Evolutionary conservation across 2,888 invertebrate species (phyloP).

Genomic region (Thereva nobilitata): DNA sequence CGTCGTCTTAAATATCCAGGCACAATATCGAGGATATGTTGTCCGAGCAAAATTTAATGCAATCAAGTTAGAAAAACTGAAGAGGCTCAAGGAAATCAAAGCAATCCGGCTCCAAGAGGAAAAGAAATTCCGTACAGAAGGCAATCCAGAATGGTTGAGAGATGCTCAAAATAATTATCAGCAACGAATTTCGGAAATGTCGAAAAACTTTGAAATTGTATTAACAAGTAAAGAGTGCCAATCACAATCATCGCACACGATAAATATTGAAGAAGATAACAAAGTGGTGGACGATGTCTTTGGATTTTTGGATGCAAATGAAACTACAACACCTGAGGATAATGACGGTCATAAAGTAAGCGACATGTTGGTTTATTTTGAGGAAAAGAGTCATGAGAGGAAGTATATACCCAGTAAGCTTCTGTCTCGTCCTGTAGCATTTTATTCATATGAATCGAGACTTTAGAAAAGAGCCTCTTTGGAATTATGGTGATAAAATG

Average conservation of each 20-base stretch:
- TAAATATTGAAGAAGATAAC: conserved; percentile 61
- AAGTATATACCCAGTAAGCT: conserved; percentile 55
- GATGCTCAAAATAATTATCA: conserved; percentile 73
- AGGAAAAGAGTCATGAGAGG: conserved; percentile 52
- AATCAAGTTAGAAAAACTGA: conserved; percentile 50
- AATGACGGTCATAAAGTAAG: conserved; percentile 52
- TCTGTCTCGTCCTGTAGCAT: conserved; percentile 54
- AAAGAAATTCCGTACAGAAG: conserved; percentile 65
- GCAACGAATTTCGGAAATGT: conserved; percentile 68
- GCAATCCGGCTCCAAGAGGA: conserved; percentile 60
- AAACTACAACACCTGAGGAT: conserved; percentile 54
- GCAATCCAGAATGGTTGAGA: conserved; percentile 67
- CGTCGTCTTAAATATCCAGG: conserved; percentile 72
- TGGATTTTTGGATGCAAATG: conserved; percentile 65
- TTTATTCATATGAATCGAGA: conserved; percentile 46
- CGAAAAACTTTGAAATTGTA: conserved; percentile 58
- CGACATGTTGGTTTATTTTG: conserved; percentile 57
- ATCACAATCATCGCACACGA: conserved; percentile 50
- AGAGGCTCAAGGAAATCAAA: conserved; percentile 44
- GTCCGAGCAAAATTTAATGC: conserved; percentile 57
- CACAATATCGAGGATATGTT: conserved; percentile 75
- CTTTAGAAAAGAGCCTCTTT: conserved; percentile 37
- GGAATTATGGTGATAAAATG: no score
- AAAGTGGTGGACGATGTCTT: conserved; percentile 71
- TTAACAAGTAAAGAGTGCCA: conserved; percentile 59